A percentile compares a stretch with the other conserved stretches of the same genome.
Evolutionary conservation across 2,113 vertebrate species (phyloP).

Genomic region (Zosterops japonicus): DNA sequence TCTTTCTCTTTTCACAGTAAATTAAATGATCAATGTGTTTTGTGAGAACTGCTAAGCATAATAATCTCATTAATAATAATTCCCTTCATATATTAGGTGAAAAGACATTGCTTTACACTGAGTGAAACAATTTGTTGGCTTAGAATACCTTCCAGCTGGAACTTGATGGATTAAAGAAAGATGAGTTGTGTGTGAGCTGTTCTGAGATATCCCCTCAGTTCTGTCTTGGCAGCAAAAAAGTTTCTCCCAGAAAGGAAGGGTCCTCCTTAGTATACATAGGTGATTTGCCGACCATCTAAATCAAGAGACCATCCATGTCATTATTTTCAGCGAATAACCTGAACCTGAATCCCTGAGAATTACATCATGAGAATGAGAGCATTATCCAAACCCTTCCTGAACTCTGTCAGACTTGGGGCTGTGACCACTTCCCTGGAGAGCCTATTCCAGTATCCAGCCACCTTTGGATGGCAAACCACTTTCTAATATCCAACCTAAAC

Average conservation of each 20-base stretch:
- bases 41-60: background rate
- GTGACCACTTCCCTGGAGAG: background rate
- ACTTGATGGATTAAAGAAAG: background rate
- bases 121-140: background rate
- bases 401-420: background rate
- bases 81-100: background rate
- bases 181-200: background rate
- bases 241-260: background rate
- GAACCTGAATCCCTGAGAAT: accelerated
- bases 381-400: background rate
- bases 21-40: background rate
- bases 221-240: background rate
- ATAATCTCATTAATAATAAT: slow-evolving; percentile 23
- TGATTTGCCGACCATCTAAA: background rate
- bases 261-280: background rate
- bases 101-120: background rate
- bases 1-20: background rate
- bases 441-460: background rate
- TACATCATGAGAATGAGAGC: background rate
- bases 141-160: background rate
- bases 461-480: background rate
- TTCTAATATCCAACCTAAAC: background rate
- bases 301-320: background rate
- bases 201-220: background rate
- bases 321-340: background rate